Conservation (phyloP, 2,888 invertebrate genomes). For the Eupithecia tripunctaria region DNA sequence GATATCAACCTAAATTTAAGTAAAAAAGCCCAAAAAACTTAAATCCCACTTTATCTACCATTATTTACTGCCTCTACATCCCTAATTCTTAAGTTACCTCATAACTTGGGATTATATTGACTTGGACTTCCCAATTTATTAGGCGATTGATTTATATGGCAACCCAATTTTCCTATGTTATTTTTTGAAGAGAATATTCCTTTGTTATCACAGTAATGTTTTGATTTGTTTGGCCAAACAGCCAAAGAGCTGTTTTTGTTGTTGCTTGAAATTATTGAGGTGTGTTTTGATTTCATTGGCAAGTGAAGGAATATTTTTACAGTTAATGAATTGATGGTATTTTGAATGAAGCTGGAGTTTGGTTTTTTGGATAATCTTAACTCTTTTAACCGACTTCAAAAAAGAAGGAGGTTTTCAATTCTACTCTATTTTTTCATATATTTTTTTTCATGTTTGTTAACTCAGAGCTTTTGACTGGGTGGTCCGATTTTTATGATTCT, state of each 20-base stretch:
- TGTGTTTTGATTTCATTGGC: not conserved
- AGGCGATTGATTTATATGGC: slow-evolving; percentile 44
- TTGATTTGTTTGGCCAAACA: slow-evolving; percentile 1
- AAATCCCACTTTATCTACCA: not conserved
- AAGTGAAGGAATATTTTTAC: not conserved
- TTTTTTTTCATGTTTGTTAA: no score
- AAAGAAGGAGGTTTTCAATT: no score
- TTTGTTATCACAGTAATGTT: slow-evolving; percentile 1
- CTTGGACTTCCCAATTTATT: slow-evolving; percentile 47
- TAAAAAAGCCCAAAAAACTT: not conserved
- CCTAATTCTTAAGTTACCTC: slow-evolving; percentile 37
- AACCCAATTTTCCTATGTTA: slow-evolving; percentile 32
- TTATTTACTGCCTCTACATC: slow-evolving; percentile 18
- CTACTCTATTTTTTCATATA: no score
- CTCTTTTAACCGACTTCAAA: no score
- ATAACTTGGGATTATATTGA: slow-evolving; percentile 47
- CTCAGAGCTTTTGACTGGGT: no score
- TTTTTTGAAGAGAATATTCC: slow-evolving; percentile 33
- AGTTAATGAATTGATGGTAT: no score
- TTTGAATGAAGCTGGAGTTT: no score
- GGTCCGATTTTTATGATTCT: no score
- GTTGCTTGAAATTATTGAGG: not conserved
- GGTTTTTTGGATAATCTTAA: no score
- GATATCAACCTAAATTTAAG: not conserved
- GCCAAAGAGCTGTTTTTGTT: not conserved